phyloP scores from a whole-genome alignment of 2,888 invertebrate species.

The Liopterus haemorrhoidalis region DNA sequence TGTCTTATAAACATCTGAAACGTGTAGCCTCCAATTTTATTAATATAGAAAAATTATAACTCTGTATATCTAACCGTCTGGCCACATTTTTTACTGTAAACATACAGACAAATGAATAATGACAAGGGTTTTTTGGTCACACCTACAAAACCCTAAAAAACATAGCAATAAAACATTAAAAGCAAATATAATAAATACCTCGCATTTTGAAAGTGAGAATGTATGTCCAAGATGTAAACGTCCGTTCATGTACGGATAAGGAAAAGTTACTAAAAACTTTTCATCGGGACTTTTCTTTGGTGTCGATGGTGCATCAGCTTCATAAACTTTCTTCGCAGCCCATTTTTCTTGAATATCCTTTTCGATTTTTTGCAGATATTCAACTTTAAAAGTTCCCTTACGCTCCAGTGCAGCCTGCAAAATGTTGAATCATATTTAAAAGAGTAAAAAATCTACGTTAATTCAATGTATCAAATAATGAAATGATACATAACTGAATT shows the following conservation, averaged over 20 bases:
- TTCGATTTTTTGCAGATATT: constrained; percentile 87
- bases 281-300: constrained; percentile 56
- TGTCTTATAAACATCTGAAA: too few species aligned
- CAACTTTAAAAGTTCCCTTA: constrained; percentile 95
- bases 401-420: constrained; percentile 50
- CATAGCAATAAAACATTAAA: constrained; percentile 3
- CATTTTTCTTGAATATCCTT: constrained; percentile 77
- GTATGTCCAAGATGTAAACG: constrained; percentile 95
- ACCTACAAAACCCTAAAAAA: constrained; percentile 8
- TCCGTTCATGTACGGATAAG: constrained; percentile 99
- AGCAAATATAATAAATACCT: constrained; percentile 56
- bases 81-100: too few species aligned
- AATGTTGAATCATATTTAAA: constrained; percentile 14
- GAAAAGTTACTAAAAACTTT: constrained; percentile 92
- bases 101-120: too few species aligned
- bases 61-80: too few species aligned
- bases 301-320: constrained; percentile 69
- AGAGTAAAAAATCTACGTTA: too few species aligned
- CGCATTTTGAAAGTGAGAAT: constrained; percentile 94
- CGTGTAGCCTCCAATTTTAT: too few species aligned
- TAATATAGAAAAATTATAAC: too few species aligned
- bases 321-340: constrained; percentile 73
- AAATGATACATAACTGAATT: too few species aligned
- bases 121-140: too few species aligned
- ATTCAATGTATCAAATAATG: too few species aligned